Evolutionary conservation across 2,113 vertebrate genomes (phyloP).

Genomic region (Porphyrio hochstetteri): DNA sequence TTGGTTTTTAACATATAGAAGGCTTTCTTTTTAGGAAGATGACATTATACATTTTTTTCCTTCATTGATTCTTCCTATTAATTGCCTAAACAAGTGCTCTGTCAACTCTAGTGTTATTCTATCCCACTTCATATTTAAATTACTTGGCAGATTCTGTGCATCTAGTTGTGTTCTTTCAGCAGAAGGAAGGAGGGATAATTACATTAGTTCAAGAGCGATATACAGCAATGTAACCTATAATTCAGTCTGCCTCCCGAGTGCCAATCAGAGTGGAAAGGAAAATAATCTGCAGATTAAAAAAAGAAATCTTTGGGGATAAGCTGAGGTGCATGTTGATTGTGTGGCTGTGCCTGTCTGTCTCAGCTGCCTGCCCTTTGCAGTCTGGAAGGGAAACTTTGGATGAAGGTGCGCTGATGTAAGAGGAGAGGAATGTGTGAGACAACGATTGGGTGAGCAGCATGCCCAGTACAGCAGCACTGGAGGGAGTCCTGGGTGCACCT

Average conservation of each 20-base stretch:
- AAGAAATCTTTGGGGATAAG: not conserved
- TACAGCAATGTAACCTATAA: not conserved
- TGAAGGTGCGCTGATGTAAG: not conserved
- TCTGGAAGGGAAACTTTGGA: not conserved
- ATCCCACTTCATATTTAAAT: not conserved
- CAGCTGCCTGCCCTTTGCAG: not conserved
- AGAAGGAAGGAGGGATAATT: not conserved
- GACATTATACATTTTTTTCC: not conserved
- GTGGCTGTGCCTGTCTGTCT: not conserved
- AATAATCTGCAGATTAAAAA: not conserved
- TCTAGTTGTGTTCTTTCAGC: not conserved
- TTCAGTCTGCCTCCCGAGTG: not conserved
- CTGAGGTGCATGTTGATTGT: not conserved
- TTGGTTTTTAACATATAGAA: not conserved
- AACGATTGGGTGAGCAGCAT: fast-evolving
- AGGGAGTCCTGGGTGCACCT: not conserved
- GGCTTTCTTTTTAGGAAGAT: not conserved
- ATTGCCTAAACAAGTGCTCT: not conserved
- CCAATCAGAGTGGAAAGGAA: not conserved
- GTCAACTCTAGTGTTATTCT: not conserved
- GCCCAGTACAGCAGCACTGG: fast-evolving
- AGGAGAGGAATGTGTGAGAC: not conserved
- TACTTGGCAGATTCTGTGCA: not conserved
- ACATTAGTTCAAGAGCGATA: not conserved
- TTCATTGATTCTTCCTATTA: not conserved